Conservation (phyloP, 1,140 invertebrate species). For the Brachionus calyciflorus region DNA sequence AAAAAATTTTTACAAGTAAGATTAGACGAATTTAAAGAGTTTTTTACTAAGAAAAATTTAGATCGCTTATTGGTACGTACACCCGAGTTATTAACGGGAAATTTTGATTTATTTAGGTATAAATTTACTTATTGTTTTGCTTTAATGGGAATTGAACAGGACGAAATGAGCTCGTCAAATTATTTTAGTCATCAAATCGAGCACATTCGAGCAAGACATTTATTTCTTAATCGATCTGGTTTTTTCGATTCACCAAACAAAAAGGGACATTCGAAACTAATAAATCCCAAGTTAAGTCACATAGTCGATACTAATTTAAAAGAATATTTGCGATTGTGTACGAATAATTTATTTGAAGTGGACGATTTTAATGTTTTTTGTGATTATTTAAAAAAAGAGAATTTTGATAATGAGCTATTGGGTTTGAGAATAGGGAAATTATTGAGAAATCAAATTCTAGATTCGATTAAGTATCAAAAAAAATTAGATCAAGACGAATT, state of each 20-base stretch:
- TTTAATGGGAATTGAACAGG: constrained; percentile 52
- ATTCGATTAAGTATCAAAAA: constrained; percentile 22
- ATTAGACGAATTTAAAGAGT: constrained; percentile 26
- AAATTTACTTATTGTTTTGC: constrained; percentile 53
- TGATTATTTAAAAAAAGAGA: constrained; percentile 25
- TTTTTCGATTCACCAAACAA: constrained; percentile 51
- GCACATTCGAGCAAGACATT: constrained; percentile 51
- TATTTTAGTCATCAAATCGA: constrained; percentile 51
- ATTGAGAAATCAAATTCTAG: constrained; percentile 11
- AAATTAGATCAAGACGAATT: neutral
- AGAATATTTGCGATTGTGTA: constrained; percentile 27
- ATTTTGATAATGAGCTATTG: constrained; percentile 44
- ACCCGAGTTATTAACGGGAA: constrained; percentile 50
- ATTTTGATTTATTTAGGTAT: constrained; percentile 49
- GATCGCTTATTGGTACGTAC: neutral
- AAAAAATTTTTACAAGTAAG: neutral
- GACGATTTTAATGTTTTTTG: constrained; percentile 31
- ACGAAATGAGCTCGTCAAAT: constrained; percentile 51
- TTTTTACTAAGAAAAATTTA: constrained; percentile 17
- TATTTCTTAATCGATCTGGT: constrained; percentile 52
- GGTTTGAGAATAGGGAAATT: constrained; percentile 14
- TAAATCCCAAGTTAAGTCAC: constrained; percentile 51
- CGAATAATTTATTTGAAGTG: neutral
- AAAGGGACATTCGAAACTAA: constrained; percentile 46
- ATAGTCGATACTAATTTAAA: constrained; percentile 50